Evolutionary conservation across 2,113 vertebrate genomes (phyloP), one percentile per base, ranked within the genome.

Genomic region (Manacus vitellinus): DNA sequence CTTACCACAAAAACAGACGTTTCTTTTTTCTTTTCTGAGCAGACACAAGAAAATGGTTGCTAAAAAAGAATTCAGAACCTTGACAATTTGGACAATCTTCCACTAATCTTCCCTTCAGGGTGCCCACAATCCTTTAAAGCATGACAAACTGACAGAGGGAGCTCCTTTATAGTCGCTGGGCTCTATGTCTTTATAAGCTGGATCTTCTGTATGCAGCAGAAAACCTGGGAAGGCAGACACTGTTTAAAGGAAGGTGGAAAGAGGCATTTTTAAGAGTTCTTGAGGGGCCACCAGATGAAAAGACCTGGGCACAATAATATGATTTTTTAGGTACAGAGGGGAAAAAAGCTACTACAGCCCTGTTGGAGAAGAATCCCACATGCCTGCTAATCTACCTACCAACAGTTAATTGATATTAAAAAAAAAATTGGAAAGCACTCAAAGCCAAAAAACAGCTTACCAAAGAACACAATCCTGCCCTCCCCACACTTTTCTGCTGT

Each of bases 41-140:
- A 0, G 0, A 71, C 0, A 3, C 55, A 91, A 86, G 72, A 92
- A 92, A 96, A 86, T 30, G 9, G 85, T 51, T 84, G 61, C 88
- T 90, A 56, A 96, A 92, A 86, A 89, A 78, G 84, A 91, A 95
- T 89, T 93, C 88, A 78, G 72, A 68, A 71, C 65, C 47, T 68
- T 86, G 85, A 91, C 83, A 94, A 84, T 93, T 71, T 78, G 55
- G 68, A 95, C 95, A 94, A 84, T 78, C 95, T 86, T 90, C 72
- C 47, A 58, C 85, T 97, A 96, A 96, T 96, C 96, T 95, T 92
- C 95, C 73, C 94, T 92, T 94, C 94, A 94, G 95, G 96, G 95
- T 92, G 95, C 88, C 92, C 79, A 88, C 90, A 96, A 97, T 96
- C 95, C 95, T 96, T 95, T 96, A 96, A 95, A 96, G 95, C 95